phyloP scores from a whole-genome alignment of 2,888 invertebrate genomes.

The Ornithoptera alexandrae region DNA sequence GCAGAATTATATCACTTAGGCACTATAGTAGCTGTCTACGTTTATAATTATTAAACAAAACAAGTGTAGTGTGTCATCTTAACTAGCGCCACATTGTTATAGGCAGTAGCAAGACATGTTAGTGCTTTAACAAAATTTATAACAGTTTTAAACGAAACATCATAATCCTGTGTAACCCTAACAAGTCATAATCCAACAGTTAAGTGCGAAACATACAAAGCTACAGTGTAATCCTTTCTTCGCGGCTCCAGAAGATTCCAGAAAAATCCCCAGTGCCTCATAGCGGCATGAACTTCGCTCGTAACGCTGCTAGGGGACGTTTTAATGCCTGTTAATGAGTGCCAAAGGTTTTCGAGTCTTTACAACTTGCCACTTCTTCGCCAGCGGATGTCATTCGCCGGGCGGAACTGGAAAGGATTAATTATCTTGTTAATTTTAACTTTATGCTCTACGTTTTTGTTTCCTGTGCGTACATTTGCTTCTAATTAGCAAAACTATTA shows the following conservation, averaged over 20 bases:
- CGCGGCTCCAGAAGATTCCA: conserved; percentile 31
- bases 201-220: conserved; percentile 19
- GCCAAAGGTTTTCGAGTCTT: conserved; percentile 20
- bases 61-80: too few relatives aligned
- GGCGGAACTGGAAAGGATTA: neutral
- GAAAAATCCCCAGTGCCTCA: conserved; percentile 48
- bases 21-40: too few relatives aligned
- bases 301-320: conserved; percentile 46
- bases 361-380: conserved; percentile 30
- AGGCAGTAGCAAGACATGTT: too few relatives aligned
- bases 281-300: conserved; percentile 39
- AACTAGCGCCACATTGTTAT: too few relatives aligned
- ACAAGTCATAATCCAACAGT: conserved; percentile 23
- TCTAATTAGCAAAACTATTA: neutral
- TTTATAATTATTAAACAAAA: too few relatives aligned
- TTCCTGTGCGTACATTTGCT: neutral
- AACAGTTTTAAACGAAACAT: neutral
- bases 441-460: neutral
- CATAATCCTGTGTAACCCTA: conserved; percentile 19
- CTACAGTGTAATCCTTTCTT: conserved; percentile 34
- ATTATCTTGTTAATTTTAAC: conserved; percentile 1
- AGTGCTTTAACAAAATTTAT: neutral
- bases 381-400: neutral
- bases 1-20: too few relatives aligned
- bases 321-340: conserved; percentile 31